Evolutionary conservation across 2,113 vertebrate genomes (phyloP), one percentile per base, ranked within the genome.

Genomic region (Actenoides hombroni): DNA sequence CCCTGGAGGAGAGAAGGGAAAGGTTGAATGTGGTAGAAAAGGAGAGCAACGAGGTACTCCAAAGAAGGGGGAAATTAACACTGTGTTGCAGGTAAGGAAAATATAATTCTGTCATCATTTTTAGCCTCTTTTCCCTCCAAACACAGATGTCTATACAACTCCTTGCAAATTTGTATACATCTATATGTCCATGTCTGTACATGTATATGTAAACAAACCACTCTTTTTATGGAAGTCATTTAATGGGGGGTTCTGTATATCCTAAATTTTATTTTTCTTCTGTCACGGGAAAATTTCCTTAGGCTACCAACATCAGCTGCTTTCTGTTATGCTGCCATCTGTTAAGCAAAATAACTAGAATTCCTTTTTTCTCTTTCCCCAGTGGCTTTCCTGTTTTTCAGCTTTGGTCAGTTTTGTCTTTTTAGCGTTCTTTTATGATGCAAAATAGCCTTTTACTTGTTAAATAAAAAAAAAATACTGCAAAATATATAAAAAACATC

Each of bases 261-360:
- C 59, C 86, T 88, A 95, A 83, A 94, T 93, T 94, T 94, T 91
- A 73, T 87, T 96, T 88, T 96, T 76, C 35, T 95, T 94, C 57
- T 84, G 83, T 94, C 92, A 79, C 28, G 0, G 61, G 57, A 92
- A 92, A 94, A 93, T 65, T 80, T 83, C 92, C 76, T 61, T 86
- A 73, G 92, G 96, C 80, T 82, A 86, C 57, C 74, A 96, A 25
- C 88, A 91, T 96, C 94, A 96, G 92, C 95, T 96, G 92, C 74
- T 97, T 94, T 95, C 80, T 92, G 94, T 94, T 96, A 96, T 69
- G 57, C 77, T 94, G 92, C 94, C 95, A 94, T 96, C 90, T 96
- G 95, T 89, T 97, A 96, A 80, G 88, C 76, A 93, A 92, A 97
- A 94, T 92, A 92, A 73, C 90, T 82, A 84, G 42, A 86, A 93